Conservation (phyloP, 2,888 invertebrate species). For the Clunio marinus region DNA sequence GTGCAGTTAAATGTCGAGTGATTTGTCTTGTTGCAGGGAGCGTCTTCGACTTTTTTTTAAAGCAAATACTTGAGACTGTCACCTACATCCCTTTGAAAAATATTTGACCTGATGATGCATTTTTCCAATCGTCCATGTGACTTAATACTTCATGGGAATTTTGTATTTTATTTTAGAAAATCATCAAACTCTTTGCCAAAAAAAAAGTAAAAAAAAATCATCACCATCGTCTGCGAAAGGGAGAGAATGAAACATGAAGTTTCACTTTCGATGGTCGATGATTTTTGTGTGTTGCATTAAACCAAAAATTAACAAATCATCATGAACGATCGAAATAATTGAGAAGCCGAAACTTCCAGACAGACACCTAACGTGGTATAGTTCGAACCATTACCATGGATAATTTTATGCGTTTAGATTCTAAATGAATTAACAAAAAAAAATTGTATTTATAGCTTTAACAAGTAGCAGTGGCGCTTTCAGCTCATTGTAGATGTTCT, state of each 20-base stretch:
- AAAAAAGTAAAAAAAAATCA: neutral
- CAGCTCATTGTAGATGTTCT: neutral
- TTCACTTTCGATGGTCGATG: slow-evolving; percentile 37
- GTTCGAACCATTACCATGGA: slow-evolving; percentile 31
- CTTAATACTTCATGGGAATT: too few relatives aligned
- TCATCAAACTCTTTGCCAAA: slow-evolving; percentile 13
- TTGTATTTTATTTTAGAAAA: slow-evolving; percentile 10
- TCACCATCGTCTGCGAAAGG: neutral
- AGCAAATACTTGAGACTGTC: neutral
- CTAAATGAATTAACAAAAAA: slow-evolving; percentile 33
- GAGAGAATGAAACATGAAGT: slow-evolving; percentile 20
- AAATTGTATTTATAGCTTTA: neutral
- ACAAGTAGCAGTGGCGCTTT: neutral
- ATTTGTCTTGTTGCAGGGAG: neutral
- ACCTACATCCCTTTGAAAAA: neutral
- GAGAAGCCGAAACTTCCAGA: slow-evolving; percentile 31
- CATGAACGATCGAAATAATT: slow-evolving; percentile 39
- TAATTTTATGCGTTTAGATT: slow-evolving; percentile 34
- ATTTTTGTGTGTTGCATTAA: slow-evolving; percentile 17
- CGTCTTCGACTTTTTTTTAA: neutral
- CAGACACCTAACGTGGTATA: slow-evolving; percentile 17
- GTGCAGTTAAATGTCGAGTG: neutral
- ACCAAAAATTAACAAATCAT: slow-evolving; percentile 38
- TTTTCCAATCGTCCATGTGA: too few relatives aligned
- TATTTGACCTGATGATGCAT: neutral